Evolutionary conservation across 2,797 vertebrate species (phyloP), one percentile per base, ranked within the genome.

Genomic region (Salarias fasciatus): DNA sequence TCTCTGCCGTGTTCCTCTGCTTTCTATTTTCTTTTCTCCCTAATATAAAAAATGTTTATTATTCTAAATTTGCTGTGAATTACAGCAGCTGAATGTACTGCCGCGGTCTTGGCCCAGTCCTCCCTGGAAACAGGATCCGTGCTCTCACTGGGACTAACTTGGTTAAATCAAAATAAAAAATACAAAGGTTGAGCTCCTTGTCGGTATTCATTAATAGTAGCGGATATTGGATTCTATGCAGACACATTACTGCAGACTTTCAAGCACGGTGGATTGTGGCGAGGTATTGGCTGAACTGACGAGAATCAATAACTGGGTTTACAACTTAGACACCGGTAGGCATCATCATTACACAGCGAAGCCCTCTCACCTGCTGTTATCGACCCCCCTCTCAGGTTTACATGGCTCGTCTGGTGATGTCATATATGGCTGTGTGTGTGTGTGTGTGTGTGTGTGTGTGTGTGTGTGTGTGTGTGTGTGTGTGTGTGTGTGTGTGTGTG

Each of bases 331-430:
- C 90, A 85, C 82, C 71, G 84, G 88, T 87, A 89, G 82, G 78
- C 87, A 85, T 92, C 87, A 86, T 90, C 87, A 84, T 89, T 88
- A 89, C 83, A 87, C 79, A 70, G 77, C 41, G 50, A 83, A 83
- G 80, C 78, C 85, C 86, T 90, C 87, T 90, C 91, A 90, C 88
- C 91, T 91, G 88, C 87, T 68, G 65, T 82, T 88, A 86, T 91
- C 82, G 85, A 90, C 86, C 80, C 56, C 71, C 65, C 67, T 70
- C 79, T 78, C 75, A 53, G 79, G 72, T 86, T 84, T 80, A 86
- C 87, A 85, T 31, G 77, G 73, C 75, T 83, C 75, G 83, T 82
- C 80, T 82, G 56, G 65, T 89, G 86, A 89, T 89, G 86, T 88
- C 84, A 84, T 86, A 77, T 72, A 56, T 41, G 51, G 47, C 54